phyloP scores from a whole-genome alignment of 2,113 vertebrate species.

The Tauraco erythrolophus region DNA sequence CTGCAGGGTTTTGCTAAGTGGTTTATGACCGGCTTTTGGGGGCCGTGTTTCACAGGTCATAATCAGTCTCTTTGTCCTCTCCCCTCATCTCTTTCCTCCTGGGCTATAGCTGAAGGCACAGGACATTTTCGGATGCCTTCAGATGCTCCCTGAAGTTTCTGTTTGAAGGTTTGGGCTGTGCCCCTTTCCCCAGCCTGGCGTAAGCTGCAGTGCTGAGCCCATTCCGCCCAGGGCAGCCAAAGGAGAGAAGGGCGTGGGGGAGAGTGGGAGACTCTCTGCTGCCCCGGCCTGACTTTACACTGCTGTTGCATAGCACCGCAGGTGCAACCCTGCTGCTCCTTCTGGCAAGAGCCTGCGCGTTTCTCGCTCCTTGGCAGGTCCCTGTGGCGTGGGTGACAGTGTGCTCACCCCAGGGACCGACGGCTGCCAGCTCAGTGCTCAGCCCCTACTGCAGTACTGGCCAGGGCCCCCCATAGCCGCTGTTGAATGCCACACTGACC shows the following conservation, averaged over 20 bases:
- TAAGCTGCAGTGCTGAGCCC: neutral
- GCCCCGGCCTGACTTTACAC: fast-evolving
- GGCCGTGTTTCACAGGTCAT: neutral
- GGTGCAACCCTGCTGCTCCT: neutral
- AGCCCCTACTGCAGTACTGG: neutral
- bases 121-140: neutral
- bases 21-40: neutral
- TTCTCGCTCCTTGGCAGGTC: neutral
- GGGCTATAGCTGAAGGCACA: neutral
- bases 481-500: neutral
- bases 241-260: neutral
- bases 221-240: neutral
- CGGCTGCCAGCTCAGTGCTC: neutral
- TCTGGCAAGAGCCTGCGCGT: neutral
- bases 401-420: neutral
- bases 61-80: neutral
- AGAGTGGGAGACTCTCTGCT: neutral
- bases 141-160: neutral
- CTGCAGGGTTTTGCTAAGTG: neutral
- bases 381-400: neutral
- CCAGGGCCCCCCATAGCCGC: fast-evolving
- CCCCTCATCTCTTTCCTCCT: neutral
- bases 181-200: neutral
- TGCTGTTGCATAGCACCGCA: fast-evolving
- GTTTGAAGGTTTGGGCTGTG: neutral